Evolutionary conservation across 2,888 invertebrate species (phyloP).

Genomic region (Spatulosminthurus flaviceps): DNA sequence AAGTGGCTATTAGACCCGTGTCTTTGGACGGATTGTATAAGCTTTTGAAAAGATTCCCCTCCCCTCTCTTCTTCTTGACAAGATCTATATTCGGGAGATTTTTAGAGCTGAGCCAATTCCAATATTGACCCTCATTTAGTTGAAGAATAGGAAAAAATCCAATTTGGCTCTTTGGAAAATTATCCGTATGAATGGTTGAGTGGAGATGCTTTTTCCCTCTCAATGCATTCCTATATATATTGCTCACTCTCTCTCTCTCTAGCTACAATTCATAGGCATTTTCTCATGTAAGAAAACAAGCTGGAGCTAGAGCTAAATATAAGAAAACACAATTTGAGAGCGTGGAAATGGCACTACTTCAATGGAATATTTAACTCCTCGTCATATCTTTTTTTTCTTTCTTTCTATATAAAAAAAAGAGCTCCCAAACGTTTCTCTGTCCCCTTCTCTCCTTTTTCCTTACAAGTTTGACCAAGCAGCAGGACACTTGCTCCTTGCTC

Average conservation of each 20-base stretch:
- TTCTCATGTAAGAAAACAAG: neutral
- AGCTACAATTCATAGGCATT: too few relatives aligned
- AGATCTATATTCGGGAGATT: too few relatives aligned
- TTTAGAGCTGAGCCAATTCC: slow-evolving; percentile 34
- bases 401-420: too few relatives aligned
- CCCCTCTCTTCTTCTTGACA: neutral
- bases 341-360: neutral
- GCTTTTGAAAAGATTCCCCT: too few relatives aligned
- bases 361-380: slow-evolving; percentile 5
- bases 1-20: slow-evolving; percentile 41
- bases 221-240: neutral
- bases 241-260: slow-evolving; percentile 3
- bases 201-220: neutral
- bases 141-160: slow-evolving; percentile 49
- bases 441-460: neutral
- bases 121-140: slow-evolving; percentile 51
- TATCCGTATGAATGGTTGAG: slow-evolving; percentile 41
- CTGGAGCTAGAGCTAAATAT: neutral
- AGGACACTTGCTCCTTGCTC: neutral
- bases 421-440: neutral
- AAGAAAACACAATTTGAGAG: neutral
- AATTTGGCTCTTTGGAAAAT: slow-evolving; percentile 48
- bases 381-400: neutral
- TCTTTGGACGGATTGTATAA: too few relatives aligned
- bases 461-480: too few relatives aligned